Percentiles rank a stretch among this genome's conserved stretches.
These are phyloP conservation scores for Reinhardtius hippoglossoides DNA, from an alignment of 2,113 vertebrate species.

Conservation along the genomic window DNA sequence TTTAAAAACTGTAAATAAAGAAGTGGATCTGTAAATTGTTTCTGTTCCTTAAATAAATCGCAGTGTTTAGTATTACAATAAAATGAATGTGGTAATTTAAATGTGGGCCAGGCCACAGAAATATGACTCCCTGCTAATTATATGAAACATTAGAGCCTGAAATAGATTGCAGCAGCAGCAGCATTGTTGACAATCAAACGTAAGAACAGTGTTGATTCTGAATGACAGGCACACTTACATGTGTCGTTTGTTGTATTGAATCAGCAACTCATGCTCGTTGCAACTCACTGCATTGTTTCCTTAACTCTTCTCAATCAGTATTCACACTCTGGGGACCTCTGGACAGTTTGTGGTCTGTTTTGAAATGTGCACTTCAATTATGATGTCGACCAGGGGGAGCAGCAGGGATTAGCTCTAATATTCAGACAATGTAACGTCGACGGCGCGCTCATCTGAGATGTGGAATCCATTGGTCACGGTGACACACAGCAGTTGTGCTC, in stretches of 20 bases:
- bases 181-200: background rate
- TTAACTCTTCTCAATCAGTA: constrained; percentile 6
- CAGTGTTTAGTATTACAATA: background rate
- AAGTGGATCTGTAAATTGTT: background rate
- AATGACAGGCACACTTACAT: background rate
- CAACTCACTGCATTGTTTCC: background rate
- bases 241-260: constrained; percentile 7
- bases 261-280: background rate
- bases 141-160: constrained; percentile 1
- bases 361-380: constrained; percentile 47
- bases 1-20: no score
- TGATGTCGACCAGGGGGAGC: constrained; percentile 25
- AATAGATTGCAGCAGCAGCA: constrained; percentile 16
- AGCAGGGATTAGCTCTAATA: constrained; percentile 57
- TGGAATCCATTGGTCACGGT: constrained; percentile 65
- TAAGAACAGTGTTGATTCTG: constrained; percentile 12
- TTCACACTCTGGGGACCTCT: constrained; percentile 10
- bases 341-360: constrained; percentile 11
- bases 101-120: constrained; percentile 24
- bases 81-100: background rate
- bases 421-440: constrained; percentile 42
- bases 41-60: background rate
- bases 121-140: constrained; percentile 17
- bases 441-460: constrained; percentile 41
- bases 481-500: constrained; percentile 56